A percentile compares a stretch with the other conserved stretches of the same genome.
Conservation (phyloP, 2,888 invertebrate genomes). For the Dolichopus griseipennis region DNA sequence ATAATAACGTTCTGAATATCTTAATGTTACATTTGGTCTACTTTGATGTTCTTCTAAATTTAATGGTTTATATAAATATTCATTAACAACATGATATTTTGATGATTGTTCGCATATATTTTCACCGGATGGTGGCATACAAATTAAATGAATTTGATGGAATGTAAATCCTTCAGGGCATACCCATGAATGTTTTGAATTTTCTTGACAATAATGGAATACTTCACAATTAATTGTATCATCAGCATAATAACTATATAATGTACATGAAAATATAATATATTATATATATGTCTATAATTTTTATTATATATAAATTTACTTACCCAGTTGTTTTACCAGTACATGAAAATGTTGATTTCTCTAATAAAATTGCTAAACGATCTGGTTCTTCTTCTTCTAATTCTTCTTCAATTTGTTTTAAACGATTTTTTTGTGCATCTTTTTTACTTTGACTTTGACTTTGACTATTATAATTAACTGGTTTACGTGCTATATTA, state of each 20-base stretch:
- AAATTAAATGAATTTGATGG: conserved; percentile 77
- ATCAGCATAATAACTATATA: conserved; percentile 71
- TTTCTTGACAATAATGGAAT: conserved; percentile 89
- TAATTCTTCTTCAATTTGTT: conserved; percentile 54
- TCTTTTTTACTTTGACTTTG: conserved; percentile 24
- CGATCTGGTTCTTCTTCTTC: conserved; percentile 82
- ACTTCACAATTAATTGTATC: conserved; percentile 82
- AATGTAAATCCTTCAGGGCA: conserved; percentile 75
- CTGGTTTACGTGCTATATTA: conserved; percentile 31
- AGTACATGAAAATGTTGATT: conserved; percentile 75
- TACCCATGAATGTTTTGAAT: conserved; percentile 84
- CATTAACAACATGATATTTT: conserved; percentile 86
- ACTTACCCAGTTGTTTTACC: conserved; percentile 64
- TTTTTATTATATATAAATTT: not conserved
- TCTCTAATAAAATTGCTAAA: conserved; percentile 64
- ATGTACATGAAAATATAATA: not conserved
- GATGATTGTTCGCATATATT: conserved; percentile 83
- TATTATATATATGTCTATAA: no score
- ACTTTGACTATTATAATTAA: not conserved
- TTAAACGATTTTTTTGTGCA: conserved; percentile 24
- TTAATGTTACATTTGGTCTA: conserved; percentile 68
- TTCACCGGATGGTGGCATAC: conserved; percentile 84
- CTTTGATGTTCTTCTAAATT: conserved; percentile 73
- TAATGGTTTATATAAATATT: conserved; percentile 80
- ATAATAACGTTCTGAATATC: conserved; percentile 77